phyloP scores from a whole-genome alignment of 2,888 invertebrate genomes.

The Cynaeus angustus region DNA sequence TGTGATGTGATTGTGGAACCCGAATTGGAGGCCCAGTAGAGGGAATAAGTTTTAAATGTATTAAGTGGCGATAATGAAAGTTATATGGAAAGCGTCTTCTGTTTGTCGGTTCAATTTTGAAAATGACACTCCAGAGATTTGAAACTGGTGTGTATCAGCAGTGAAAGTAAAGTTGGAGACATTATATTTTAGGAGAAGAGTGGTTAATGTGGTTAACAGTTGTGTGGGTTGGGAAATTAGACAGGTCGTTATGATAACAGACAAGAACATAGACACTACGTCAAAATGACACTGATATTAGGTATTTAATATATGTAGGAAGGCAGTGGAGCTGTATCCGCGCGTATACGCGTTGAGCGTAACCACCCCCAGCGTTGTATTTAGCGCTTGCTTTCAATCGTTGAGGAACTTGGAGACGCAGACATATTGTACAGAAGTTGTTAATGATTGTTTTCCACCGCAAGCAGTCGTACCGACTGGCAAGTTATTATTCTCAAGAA shows the following conservation, averaged over 20 bases:
- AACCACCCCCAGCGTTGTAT: slow-evolving; percentile 50
- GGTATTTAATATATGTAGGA: slow-evolving; percentile 52
- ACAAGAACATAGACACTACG: slow-evolving; percentile 47
- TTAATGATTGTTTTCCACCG: slow-evolving; percentile 63
- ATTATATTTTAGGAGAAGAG: slow-evolving; percentile 36
- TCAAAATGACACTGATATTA: slow-evolving; percentile 52
- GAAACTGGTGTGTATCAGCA: slow-evolving; percentile 35
- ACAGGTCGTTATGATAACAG: slow-evolving; percentile 51
- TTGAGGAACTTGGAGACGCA: slow-evolving; percentile 61
- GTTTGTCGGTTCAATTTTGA: slow-evolving; percentile 38
- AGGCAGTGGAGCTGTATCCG: slow-evolving; percentile 44
- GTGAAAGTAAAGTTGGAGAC: slow-evolving; percentile 34
- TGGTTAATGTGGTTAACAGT: slow-evolving; percentile 47
- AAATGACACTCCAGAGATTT: slow-evolving; percentile 38
- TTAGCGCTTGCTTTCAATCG: slow-evolving; percentile 57
- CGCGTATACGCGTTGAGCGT: slow-evolving; percentile 47
- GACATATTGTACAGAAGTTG: slow-evolving; percentile 63
- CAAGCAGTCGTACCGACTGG: slow-evolving; percentile 58
- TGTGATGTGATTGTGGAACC: neutral
- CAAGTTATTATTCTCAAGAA: slow-evolving; percentile 61
- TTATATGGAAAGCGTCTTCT: slow-evolving; percentile 30
- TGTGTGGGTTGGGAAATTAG: slow-evolving; percentile 45
- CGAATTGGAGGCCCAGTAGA: neutral
- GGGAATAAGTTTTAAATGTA: slow-evolving; percentile 27
- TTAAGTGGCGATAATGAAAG: slow-evolving; percentile 37